Percentiles rank a stretch among this genome's conserved stretches.
Conservation (phyloP, 2,113 vertebrate genomes). For the Epinephelus cyanopodus region DNA sequence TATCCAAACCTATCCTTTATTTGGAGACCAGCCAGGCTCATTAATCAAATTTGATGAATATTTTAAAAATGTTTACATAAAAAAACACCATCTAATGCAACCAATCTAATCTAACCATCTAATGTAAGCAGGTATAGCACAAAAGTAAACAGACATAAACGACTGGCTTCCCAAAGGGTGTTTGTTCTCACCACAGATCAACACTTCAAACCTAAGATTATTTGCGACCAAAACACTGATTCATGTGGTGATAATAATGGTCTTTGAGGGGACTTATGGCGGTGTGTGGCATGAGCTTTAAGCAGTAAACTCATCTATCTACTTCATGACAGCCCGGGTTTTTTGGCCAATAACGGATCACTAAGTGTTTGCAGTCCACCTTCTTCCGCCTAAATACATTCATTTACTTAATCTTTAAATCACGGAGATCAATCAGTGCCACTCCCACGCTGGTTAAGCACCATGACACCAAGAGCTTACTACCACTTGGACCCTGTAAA, state of each 20-base stretch:
- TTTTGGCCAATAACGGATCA: neutral
- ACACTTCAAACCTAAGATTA: conserved; percentile 7
- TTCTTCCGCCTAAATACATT: neutral
- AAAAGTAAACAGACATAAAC: conserved; percentile 5
- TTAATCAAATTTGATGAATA: neutral
- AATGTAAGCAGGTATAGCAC: neutral
- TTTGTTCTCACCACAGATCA: conserved; percentile 10
- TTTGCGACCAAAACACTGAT: conserved; percentile 29
- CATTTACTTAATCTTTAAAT: conserved; percentile 19
- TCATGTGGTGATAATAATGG: neutral
- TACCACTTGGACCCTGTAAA: neutral
- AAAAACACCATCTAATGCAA: neutral
- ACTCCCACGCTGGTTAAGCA: neutral
- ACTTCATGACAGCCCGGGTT: neutral
- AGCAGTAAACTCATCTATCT: neutral
- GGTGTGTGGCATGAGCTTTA: neutral
- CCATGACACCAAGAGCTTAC: neutral
- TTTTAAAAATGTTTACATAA: neutral
- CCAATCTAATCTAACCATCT: too few species aligned
- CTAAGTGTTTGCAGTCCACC: neutral
- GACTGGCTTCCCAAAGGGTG: neutral
- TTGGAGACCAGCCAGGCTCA: neutral
- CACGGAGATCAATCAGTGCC: neutral
- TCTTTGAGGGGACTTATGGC: neutral
- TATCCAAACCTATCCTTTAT: neutral